These are phyloP conservation scores for Bubo scandiacus DNA, from an alignment of 2,113 vertebrate genomes.

Conservation along the genomic window DNA sequence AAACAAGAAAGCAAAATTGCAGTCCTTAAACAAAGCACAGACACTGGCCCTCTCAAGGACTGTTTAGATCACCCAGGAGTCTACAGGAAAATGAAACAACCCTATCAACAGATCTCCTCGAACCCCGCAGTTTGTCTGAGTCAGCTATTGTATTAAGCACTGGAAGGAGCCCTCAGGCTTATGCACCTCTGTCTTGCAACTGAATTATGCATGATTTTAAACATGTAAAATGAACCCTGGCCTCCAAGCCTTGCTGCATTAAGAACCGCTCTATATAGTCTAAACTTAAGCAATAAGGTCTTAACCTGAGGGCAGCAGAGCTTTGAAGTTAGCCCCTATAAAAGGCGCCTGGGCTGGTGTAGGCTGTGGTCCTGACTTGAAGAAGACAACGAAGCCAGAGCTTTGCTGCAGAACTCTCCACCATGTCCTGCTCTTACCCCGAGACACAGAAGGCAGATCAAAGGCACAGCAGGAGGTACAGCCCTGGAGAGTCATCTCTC, in stretches of 20 bases:
- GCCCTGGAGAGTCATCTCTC: not conserved
- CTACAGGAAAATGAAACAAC: not conserved
- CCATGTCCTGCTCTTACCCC: not conserved
- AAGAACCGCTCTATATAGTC: not conserved
- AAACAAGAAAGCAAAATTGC: not conserved
- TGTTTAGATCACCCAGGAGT: not conserved
- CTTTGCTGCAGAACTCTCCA: not conserved
- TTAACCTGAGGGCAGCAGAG: not conserved
- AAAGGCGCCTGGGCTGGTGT: not conserved
- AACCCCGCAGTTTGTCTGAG: not conserved
- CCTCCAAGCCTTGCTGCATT: not conserved
- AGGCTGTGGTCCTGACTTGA: not conserved
- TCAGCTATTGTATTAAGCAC: not conserved
- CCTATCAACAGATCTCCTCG: not conserved
- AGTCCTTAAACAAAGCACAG: not conserved
- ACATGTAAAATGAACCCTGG: not conserved
- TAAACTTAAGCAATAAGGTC: not conserved
- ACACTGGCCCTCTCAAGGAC: not conserved
- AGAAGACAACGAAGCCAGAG: not conserved
- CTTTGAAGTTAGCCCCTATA: not conserved
- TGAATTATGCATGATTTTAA: conserved; percentile 13
- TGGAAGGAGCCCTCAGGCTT: not conserved
- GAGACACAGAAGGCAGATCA: not conserved
- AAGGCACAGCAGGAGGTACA: not conserved
- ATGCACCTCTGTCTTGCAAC: not conserved